phyloP scores from a whole-genome alignment of 1,140 invertebrate genomes.

The Cataglyphis hispanica region DNA sequence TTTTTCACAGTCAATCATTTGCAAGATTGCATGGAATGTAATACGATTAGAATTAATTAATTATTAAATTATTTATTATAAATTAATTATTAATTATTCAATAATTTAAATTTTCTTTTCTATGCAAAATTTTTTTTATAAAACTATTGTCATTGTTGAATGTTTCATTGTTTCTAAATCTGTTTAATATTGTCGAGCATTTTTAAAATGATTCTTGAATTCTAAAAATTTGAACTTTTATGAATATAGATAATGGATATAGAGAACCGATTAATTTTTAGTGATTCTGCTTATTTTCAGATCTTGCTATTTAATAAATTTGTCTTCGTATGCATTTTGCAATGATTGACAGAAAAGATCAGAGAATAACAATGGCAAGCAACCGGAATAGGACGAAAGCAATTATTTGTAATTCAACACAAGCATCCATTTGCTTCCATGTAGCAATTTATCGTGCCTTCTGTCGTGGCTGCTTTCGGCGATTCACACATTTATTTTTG shows the following conservation, averaged over 20 bases:
- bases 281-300: background rate
- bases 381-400: conserved; percentile 15
- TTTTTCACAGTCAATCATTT: conserved; percentile 34
- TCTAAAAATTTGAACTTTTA: background rate
- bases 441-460: conserved; percentile 85
- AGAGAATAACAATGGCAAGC: background rate
- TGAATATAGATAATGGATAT: background rate
- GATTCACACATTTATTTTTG: conserved; percentile 84
- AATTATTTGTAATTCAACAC: conserved; percentile 57
- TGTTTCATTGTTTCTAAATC: background rate
- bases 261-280: background rate
- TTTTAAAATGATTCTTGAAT: background rate
- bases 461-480: conserved; percentile 83
- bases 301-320: background rate
- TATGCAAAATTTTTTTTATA: background rate
- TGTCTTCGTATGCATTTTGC: conserved; percentile 9
- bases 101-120: too few species aligned
- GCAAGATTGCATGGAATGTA: background rate
- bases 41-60: conserved; percentile 1
- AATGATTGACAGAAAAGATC: conserved; percentile 38
- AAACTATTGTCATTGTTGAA: conserved; percentile 1
- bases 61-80: background rate
- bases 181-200: background rate
- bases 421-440: conserved; percentile 78
- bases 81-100: too few species aligned